Conservation (phyloP, 2,797 vertebrate genomes). For the Gastrophryne carolinensis region DNA sequence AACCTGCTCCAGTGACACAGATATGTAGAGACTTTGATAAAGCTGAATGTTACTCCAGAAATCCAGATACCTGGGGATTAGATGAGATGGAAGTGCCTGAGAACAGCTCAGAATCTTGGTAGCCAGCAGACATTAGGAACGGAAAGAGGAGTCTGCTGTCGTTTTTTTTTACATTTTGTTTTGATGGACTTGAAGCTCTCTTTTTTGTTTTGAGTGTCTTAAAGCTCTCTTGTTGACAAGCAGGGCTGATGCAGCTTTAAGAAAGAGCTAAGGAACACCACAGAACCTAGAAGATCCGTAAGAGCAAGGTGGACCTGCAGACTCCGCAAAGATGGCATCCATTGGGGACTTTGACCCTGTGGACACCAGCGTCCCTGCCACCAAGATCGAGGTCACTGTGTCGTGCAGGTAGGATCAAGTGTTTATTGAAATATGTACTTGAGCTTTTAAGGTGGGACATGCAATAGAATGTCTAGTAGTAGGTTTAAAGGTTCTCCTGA, state of each 20-base stretch:
- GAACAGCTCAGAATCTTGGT: background rate
- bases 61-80: constrained; percentile 38
- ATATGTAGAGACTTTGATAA: constrained; percentile 47
- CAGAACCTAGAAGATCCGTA: background rate
- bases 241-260: background rate
- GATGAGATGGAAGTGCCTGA: constrained; percentile 15
- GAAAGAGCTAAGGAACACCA: background rate
- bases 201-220: too few species aligned
- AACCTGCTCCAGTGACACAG: constrained; percentile 31
- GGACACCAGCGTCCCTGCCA: constrained; percentile 84
- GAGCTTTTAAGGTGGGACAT: too few species aligned
- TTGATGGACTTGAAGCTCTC: constrained; percentile 47
- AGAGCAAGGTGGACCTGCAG: constrained; percentile 22
- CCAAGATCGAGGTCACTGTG: constrained; percentile 91
- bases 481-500: too few species aligned
- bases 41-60: constrained; percentile 30
- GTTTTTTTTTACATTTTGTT: background rate
- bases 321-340: constrained; percentile 80
- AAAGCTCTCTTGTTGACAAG: background rate
- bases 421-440: too few species aligned
- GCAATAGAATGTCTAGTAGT: too few species aligned
- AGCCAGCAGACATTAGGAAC: background rate
- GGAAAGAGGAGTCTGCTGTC: background rate
- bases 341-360: constrained; percentile 83
- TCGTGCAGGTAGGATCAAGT: constrained; percentile 83